These are phyloP conservation scores for Neria commutata DNA, from an alignment of 2,888 invertebrate genomes.

Conservation along the genomic window DNA sequence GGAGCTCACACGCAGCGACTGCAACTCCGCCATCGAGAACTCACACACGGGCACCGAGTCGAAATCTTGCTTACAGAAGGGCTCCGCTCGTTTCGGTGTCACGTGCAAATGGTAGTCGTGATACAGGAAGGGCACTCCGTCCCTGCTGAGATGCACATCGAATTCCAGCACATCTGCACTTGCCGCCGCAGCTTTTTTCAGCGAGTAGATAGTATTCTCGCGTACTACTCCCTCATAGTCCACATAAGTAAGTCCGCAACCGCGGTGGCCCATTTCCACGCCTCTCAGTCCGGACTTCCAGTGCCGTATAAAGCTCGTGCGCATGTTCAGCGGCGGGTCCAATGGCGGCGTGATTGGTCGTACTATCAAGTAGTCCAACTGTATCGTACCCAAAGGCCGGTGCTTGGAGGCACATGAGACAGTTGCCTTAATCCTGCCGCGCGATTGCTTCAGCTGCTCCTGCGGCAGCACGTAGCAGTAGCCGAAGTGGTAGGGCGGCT, in stretches of 20 bases:
- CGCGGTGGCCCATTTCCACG: constrained; percentile 92
- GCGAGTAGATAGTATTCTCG: constrained; percentile 93
- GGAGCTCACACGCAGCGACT: constrained; percentile 73
- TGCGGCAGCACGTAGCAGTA: constrained; percentile 86
- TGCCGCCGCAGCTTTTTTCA: constrained; percentile 84
- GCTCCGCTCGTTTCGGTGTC: constrained; percentile 79
- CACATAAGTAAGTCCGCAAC: constrained; percentile 88
- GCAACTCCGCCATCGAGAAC: constrained; percentile 84
- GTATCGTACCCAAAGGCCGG: constrained; percentile 79
- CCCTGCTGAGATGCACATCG: constrained; percentile 96
- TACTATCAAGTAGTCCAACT: constrained; percentile 65
- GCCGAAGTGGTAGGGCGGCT: constrained; percentile 83
- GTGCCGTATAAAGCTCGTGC: constrained; percentile 76
- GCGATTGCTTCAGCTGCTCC: constrained; percentile 76
- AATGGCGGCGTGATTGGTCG: constrained; percentile 35
- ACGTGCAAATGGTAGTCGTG: constrained; percentile 95
- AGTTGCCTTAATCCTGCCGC: constrained; percentile 76
- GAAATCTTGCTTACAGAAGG: constrained; percentile 73
- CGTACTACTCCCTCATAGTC: constrained; percentile 72
- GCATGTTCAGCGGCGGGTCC: constrained; percentile 71
- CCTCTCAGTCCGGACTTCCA: constrained; percentile 83
- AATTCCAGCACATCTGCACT: constrained; percentile 97
- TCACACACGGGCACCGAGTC: constrained; percentile 90
- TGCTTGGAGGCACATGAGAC: constrained; percentile 84
- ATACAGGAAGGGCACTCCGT: constrained; percentile 86